Percentiles rank a stretch among this genome's conserved stretches.
Conservation (phyloP, 2,888 invertebrate genomes). For the Dryobotodes eremita region DNA sequence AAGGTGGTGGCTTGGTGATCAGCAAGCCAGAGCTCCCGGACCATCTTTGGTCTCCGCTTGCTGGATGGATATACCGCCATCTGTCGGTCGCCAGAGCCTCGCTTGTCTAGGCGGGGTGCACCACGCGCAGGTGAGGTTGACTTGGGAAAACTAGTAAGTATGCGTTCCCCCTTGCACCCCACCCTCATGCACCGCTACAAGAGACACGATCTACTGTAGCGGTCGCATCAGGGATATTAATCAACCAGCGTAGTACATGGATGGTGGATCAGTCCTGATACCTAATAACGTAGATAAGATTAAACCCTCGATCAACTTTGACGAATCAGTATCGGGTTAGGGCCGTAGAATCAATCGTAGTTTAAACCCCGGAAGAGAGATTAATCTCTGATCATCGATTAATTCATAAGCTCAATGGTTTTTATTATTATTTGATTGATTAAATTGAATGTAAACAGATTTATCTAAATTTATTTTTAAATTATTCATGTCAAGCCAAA, state of each 20-base stretch:
- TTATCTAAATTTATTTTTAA: no score
- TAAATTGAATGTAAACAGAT: no score
- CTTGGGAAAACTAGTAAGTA: slow-evolving; percentile 24
- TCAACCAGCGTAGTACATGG: not conserved
- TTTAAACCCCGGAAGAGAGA: no score
- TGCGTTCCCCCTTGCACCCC: slow-evolving; percentile 50
- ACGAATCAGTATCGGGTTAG: no score
- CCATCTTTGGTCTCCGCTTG: not conserved
- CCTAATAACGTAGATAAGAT: not conserved
- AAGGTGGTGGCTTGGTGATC: not conserved
- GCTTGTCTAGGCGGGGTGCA: slow-evolving; percentile 47
- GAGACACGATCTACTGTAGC: not conserved
- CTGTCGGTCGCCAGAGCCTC: slow-evolving; percentile 46
- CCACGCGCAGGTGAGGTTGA: slow-evolving; percentile 55
- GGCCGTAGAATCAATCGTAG: no score
- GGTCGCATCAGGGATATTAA: slow-evolving; percentile 29
- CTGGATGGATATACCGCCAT: slow-evolving; percentile 24
- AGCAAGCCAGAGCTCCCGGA: not conserved
- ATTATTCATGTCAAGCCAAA: no score
- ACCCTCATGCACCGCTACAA: slow-evolving; percentile 37
- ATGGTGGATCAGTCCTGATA: not conserved
- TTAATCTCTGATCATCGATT: no score
- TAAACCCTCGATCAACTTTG: not conserved
- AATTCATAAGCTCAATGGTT: no score
- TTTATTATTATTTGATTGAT: no score